Base-by-base conservation (phyloP, 2,888 invertebrate species). In the Metopia argyrocephala region DNA sequence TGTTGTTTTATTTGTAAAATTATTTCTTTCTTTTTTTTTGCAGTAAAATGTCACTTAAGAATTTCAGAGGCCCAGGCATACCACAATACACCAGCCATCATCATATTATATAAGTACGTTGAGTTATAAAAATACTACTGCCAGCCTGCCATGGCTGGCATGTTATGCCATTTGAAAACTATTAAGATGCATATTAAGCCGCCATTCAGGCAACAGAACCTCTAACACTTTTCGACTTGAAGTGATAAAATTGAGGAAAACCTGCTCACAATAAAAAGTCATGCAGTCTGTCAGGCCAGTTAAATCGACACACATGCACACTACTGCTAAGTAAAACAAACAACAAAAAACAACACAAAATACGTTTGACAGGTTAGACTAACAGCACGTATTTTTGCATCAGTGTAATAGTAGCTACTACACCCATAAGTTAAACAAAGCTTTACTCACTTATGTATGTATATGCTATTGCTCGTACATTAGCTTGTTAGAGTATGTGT, bases 151-250 rank as follows among this genome's bases (percentile, higher is more conserved):
- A 59, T 78, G 68, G 61, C 21, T 66, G 61, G 69, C 76, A 56
- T 57, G 62, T 20, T 78, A 78, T 82, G 66, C 65, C 46, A 61
- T 59, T 82, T 71, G 62, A 82, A 79, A 73, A 76, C 80, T 83
- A 82, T 82, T 82, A 83, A 80, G 80, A 83, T 82, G 64, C 79
- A 83, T 76, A 80, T 78, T 79, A 82, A 80, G 76, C 76, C 70
- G 64, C 64, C 76, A 68, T n/a, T 54, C 52, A 79, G 81, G 76
- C 75, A 69, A 70, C 74, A 71, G 66, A 52, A 46, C 71, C 57
- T 64, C 56, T 48, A 65, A 38, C 31, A 71, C 48, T 38, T 69
- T 18, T 21, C 48, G 54, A 28, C 61, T 31, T 4, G 15, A 38
- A 38, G 15, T 27, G 48, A 50, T 25, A 25, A 54, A 21, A 31